Percentiles rank a stretch among this genome's conserved stretches.
These are phyloP conservation scores for Steinernema khuongi DNA, from an alignment of 1,140 invertebrate genomes.

Conservation along the genomic window DNA sequence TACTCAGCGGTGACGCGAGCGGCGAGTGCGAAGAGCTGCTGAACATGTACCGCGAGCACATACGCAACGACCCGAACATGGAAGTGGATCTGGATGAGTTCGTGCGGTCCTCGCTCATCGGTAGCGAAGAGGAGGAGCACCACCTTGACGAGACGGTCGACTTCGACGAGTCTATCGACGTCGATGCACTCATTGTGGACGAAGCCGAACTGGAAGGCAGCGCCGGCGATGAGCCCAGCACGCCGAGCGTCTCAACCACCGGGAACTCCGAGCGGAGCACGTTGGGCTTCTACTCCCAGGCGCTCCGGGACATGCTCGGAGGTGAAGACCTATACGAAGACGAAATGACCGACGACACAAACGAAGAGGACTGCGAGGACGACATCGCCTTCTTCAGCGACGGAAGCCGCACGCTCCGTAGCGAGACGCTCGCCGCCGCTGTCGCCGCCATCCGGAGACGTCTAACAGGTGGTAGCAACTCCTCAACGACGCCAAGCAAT, in stretches of 20 bases:
- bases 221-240: background rate
- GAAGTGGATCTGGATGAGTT: conserved; percentile 1
- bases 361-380: conserved; percentile 2
- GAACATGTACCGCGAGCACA: background rate
- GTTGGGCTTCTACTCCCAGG: background rate
- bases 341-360: conserved; percentile 28
- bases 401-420: conserved; percentile 24
- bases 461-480: conserved; percentile 21
- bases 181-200: conserved; percentile 16
- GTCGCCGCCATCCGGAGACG: conserved; percentile 37
- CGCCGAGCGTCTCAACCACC: background rate
- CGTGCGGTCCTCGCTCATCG: background rate
- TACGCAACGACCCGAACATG: background rate
- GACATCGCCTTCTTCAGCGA: conserved; percentile 12
- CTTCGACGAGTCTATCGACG: background rate
- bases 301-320: background rate
- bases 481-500: background rate
- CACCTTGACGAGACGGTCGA: conserved; percentile 21
- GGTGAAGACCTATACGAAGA: conserved; percentile 41
- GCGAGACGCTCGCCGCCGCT: conserved; percentile 38
- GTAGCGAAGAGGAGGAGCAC: background rate
- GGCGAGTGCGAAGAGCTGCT: background rate
- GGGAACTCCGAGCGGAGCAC: background rate
- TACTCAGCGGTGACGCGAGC: background rate
- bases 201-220: conserved; percentile 17